Conservation (phyloP, 2,113 vertebrate species). For the Amia ocellicauda region DNA sequence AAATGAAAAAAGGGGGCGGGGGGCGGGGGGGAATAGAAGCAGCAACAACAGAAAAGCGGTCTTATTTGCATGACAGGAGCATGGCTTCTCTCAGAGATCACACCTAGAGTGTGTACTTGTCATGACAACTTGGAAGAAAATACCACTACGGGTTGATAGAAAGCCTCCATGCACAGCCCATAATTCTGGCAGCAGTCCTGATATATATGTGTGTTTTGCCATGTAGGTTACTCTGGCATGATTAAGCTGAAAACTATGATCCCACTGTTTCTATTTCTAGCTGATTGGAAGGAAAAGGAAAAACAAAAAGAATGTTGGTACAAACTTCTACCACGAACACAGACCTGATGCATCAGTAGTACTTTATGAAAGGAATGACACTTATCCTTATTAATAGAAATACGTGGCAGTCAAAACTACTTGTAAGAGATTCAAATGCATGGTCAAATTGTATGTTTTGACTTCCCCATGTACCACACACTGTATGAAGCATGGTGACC, state of each 20-base stretch:
- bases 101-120: slow-evolving; percentile 28
- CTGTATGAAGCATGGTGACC: slow-evolving; percentile 5
- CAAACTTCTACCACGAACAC: no score
- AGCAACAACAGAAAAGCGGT: slow-evolving; percentile 15
- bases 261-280: no score
- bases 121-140: slow-evolving; percentile 10
- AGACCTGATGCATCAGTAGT: no score
- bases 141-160: slow-evolving; percentile 38
- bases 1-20: slow-evolving; percentile 60
- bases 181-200: neutral
- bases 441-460: no score
- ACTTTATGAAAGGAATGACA: no score
- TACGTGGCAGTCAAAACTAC: no score
- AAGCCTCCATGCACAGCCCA: slow-evolving; percentile 23
- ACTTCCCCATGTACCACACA: no score
- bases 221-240: neutral
- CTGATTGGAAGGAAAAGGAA: no score
- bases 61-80: slow-evolving; percentile 35
- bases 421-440: no score
- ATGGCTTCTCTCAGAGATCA: slow-evolving; percentile 11
- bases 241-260: no score
- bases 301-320: no score
- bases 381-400: no score
- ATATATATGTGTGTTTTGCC: neutral
- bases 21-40: slow-evolving; percentile 13